Evolutionary conservation across 2,888 invertebrate species (phyloP).

Genomic region (Cyrtodaria siliqua): DNA sequence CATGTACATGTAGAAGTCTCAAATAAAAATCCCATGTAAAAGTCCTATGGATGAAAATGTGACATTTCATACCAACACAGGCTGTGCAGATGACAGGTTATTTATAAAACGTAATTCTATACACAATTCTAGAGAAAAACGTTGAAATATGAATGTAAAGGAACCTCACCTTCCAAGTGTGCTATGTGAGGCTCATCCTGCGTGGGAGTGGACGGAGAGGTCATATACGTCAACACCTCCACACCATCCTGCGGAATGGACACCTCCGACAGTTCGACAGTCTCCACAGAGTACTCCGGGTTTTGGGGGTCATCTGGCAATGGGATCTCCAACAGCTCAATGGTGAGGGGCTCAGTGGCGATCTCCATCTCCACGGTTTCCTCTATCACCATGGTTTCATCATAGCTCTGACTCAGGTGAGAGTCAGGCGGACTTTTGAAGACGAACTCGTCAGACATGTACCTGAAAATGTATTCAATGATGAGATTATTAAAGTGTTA

Average conservation of each 20-base stretch:
- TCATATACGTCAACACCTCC: constrained; percentile 41
- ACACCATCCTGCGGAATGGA: constrained; percentile 35
- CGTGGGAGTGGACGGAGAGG: constrained; percentile 62
- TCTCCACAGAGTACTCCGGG: constrained; percentile 44
- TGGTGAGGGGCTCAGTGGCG: constrained; percentile 44
- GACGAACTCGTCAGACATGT: constrained; percentile 85
- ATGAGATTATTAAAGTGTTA: too few relatives aligned
- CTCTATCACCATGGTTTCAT: constrained; percentile 61
- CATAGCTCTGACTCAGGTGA: constrained; percentile 52
- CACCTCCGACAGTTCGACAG: constrained; percentile 42
- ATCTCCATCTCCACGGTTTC: constrained; percentile 64
- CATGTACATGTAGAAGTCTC: too few relatives aligned
- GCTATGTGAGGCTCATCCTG: constrained; percentile 51
- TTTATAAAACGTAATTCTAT: too few relatives aligned
- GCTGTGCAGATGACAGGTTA: too few relatives aligned
- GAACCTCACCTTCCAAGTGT: too few relatives aligned
- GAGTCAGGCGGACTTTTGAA: constrained; percentile 69
- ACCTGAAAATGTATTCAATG: too few relatives aligned
- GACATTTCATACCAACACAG: too few relatives aligned
- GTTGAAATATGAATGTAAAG: too few relatives aligned
- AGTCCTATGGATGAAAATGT: too few relatives aligned
- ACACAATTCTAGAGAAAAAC: too few relatives aligned
- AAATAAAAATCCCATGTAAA: too few relatives aligned
- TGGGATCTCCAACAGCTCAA: constrained; percentile 59
- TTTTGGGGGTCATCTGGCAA: constrained; percentile 43